These are phyloP conservation scores for Euura lappo DNA, from an alignment of 1,140 invertebrate genomes.

Conservation along the genomic window DNA sequence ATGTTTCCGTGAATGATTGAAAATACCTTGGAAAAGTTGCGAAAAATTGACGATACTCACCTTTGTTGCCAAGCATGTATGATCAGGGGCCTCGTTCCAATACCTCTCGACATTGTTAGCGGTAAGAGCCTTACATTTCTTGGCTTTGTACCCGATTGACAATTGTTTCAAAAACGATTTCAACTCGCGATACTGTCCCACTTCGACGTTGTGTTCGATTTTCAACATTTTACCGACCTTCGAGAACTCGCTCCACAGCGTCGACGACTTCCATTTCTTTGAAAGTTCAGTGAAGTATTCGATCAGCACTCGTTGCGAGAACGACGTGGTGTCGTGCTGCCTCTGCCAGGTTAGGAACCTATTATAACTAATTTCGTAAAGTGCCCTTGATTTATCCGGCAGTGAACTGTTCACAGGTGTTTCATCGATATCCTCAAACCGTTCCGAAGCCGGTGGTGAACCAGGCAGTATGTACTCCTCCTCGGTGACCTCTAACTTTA, in stretches of 20 bases:
- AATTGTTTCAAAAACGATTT: not conserved
- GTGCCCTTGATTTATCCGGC: slow-evolving; percentile 9
- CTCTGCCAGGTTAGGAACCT: slow-evolving; percentile 9
- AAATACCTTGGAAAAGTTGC: too few species aligned
- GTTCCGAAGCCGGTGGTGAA: too few species aligned
- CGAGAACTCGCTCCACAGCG: slow-evolving; percentile 3
- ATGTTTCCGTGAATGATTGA: too few species aligned
- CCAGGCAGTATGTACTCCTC: too few species aligned
- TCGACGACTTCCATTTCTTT: not conserved
- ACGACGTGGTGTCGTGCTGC: not conserved
- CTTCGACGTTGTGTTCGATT: not conserved
- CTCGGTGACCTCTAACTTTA: too few species aligned
- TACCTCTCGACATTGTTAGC: slow-evolving; percentile 19
- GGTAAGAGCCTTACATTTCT: slow-evolving; percentile 13
- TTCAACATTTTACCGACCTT: slow-evolving; percentile 2
- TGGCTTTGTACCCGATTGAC: not conserved
- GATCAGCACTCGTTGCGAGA: not conserved
- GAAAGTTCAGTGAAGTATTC: not conserved
- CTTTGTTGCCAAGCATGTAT: slow-evolving; percentile 23
- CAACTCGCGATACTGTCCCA: not conserved
- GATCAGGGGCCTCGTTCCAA: slow-evolving; percentile 23
- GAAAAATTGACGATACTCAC: not conserved
- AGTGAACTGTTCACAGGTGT: not conserved
- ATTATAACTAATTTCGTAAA: slow-evolving; percentile 9
- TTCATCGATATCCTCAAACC: too few species aligned